A percentile compares a stretch with the other conserved stretches of the same genome.
These are phyloP conservation scores for Ctenopoma kingsleyae DNA, from an alignment of 2,797 vertebrate genomes.

Conservation along the genomic window DNA sequence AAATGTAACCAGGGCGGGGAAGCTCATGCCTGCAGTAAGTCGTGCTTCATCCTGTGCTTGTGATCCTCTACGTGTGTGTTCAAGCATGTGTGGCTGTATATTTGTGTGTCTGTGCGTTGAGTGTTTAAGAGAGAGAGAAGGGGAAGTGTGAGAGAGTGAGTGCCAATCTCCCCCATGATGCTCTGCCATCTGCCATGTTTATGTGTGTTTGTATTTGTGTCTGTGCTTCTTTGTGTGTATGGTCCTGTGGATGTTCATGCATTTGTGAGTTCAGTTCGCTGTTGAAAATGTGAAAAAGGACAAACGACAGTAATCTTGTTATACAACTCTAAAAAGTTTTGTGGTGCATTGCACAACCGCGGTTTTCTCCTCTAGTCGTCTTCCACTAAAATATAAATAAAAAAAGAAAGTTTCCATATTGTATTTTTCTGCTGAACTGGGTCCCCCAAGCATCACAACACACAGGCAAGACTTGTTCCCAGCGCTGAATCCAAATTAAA, in stretches of 20 bases:
- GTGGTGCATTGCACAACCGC: slow-evolving; percentile 1
- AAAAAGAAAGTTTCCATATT: not conserved
- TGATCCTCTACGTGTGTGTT: slow-evolving; percentile 63
- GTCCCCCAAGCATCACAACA: slow-evolving; percentile 10
- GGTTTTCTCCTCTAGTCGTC: not conserved
- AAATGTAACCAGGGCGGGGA: slow-evolving; percentile 78
- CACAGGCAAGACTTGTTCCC: not conserved
- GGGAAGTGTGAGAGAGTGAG: slow-evolving; percentile 69
- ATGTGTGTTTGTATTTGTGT: slow-evolving; percentile 25
- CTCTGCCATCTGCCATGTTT: slow-evolving; percentile 78
- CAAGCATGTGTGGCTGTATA: slow-evolving; percentile 14
- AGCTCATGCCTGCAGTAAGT: slow-evolving; percentile 79
- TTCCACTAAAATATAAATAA: slow-evolving; percentile 16
- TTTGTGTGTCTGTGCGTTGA: slow-evolving; percentile 58
- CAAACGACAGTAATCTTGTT: slow-evolving; percentile 16
- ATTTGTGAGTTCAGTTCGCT: slow-evolving; percentile 48
- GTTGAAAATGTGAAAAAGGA: slow-evolving; percentile 22
- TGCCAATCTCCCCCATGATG: slow-evolving; percentile 83
- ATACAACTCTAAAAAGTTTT: slow-evolving; percentile 6
- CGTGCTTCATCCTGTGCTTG: slow-evolving; percentile 74
- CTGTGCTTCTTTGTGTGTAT: slow-evolving; percentile 26
- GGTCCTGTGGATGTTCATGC: slow-evolving; percentile 28
- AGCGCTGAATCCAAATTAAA: slow-evolving; percentile 13
- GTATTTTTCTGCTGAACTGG: not conserved
- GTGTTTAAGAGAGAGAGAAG: slow-evolving; percentile 64